Base-by-base conservation (phyloP, 2,888 invertebrate genomes). In the Parelbella ahira region DNA sequence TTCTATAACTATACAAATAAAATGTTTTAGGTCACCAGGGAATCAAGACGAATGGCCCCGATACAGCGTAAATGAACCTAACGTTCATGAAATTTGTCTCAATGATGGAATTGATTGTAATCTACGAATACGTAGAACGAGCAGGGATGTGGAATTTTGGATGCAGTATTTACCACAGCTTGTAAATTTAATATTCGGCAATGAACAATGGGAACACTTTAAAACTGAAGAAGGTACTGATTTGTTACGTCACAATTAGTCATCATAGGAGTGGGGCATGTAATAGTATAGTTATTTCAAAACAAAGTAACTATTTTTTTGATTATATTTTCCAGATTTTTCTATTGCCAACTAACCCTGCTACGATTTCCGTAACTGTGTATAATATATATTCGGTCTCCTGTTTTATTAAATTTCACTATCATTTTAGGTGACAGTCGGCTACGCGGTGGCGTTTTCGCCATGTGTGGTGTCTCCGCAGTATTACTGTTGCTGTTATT, bases 401-500 rank as follows among this genome's bases (percentile, higher is more conserved):
- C n/a, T n/a, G n/a, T n/a, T n/a, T n/a, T n/a, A n/a, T n/a, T n/a
- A n/a, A n/a, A n/a, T n/a, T n/a, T n/a, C n/a, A n/a, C n/a, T n/a
- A n/a, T n/a, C 13, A 4, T 9, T 11, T 2, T 10, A 86, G 84
- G 63, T 60, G 82, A 70, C 47, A 61, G 53, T 44, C 86, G 90
- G 34, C 82, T 90, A 45, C 82, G 90, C 4, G 91, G 91, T 49
- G 91, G 91, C 13, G 88, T 91, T 56, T 89, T 90, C 54, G 91
- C 90, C 1, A 80, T 91, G 68, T 84, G 90, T 45, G 90, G 88
- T 27, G 72, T 88, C 9, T 88, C 90, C 48, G 83, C 89, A 13
- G 66, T 90, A 33, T 63, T 91, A 32, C 62, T 91, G 32, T 38
- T 57, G 27, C 25, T 58, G 24, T 32, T 56, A n/a, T 41, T 47